phyloP scores from a whole-genome alignment of 2,888 invertebrate genomes.

The Lamproptera curius region DNA sequence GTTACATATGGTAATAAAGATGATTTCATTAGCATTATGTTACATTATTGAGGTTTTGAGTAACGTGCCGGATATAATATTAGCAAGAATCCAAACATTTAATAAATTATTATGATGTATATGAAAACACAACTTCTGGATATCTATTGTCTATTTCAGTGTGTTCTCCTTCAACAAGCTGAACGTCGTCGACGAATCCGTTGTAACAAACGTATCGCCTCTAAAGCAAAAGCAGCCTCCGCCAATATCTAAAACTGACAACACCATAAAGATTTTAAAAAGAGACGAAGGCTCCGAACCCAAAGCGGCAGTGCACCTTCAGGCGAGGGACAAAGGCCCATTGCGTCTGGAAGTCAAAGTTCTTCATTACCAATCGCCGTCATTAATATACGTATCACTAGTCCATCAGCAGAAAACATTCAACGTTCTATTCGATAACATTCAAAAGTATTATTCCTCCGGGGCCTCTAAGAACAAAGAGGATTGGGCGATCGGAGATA shows the following conservation, averaged over 20 bases:
- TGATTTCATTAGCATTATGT: neutral
- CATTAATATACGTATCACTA: slow-evolving; percentile 79
- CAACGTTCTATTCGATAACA: slow-evolving; percentile 62
- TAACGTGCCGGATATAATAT: neutral
- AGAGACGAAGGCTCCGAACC: slow-evolving; percentile 25
- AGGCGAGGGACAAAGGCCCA: slow-evolving; percentile 68
- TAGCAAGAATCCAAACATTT: neutral
- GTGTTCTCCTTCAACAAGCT: slow-evolving; percentile 50
- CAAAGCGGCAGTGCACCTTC: slow-evolving; percentile 40
- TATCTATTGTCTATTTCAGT: slow-evolving; percentile 35
- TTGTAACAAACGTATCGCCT: slow-evolving; percentile 43
- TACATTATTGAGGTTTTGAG: neutral
- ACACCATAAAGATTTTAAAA: slow-evolving; percentile 39
- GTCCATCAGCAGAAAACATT: slow-evolving; percentile 62
- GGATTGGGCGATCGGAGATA: slow-evolving; percentile 72
- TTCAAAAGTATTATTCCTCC: slow-evolving; percentile 74
- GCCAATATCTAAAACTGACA: slow-evolving; percentile 25
- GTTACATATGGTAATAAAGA: neutral
- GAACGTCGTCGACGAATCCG: slow-evolving; percentile 40
- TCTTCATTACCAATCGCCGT: slow-evolving; percentile 72
- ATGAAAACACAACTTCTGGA: neutral
- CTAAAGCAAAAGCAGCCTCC: slow-evolving; percentile 29
- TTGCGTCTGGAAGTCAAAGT: slow-evolving; percentile 70
- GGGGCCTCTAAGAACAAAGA: slow-evolving; percentile 35
- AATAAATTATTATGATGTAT: too few species aligned